Conservation (phyloP, 2,113 vertebrate genomes). For the Harpagus bidentatus region DNA sequence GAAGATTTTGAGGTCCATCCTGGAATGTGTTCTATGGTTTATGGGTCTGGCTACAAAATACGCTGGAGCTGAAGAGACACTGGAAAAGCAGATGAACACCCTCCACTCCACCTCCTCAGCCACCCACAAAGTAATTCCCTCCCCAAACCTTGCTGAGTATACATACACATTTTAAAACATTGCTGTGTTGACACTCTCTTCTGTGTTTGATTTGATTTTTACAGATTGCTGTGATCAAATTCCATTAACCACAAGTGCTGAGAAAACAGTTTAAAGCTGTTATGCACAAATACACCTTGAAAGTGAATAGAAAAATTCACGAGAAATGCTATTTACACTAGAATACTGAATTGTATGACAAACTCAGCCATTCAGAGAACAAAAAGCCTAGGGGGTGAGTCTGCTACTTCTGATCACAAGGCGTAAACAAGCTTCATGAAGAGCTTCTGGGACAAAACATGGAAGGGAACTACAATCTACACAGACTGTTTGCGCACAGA, state of each 20-base stretch:
- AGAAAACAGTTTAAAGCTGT: slow-evolving; percentile 44
- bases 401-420: not conserved
- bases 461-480: not conserved
- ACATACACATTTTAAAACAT: not conserved
- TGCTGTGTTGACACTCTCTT: slow-evolving; percentile 15
- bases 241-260: slow-evolving; percentile 31
- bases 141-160: not conserved
- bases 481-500: not conserved
- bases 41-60: not conserved
- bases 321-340: not conserved
- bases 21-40: not conserved
- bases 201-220: slow-evolving; percentile 44
- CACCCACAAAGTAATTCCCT: not conserved
- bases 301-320: not conserved
- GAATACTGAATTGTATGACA: not conserved
- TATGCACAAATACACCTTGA: slow-evolving; percentile 12
- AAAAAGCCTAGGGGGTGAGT: not conserved
- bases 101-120: not conserved
- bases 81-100: not conserved
- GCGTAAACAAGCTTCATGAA: not conserved
- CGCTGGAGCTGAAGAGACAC: not conserved
- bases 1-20: not conserved
- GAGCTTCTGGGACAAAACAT: not conserved
- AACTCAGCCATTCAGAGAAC: not conserved
- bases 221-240: slow-evolving; percentile 51